These are phyloP conservation scores for Busseola fusca DNA, from an alignment of 2,888 invertebrate species.

Conservation along the genomic window DNA sequence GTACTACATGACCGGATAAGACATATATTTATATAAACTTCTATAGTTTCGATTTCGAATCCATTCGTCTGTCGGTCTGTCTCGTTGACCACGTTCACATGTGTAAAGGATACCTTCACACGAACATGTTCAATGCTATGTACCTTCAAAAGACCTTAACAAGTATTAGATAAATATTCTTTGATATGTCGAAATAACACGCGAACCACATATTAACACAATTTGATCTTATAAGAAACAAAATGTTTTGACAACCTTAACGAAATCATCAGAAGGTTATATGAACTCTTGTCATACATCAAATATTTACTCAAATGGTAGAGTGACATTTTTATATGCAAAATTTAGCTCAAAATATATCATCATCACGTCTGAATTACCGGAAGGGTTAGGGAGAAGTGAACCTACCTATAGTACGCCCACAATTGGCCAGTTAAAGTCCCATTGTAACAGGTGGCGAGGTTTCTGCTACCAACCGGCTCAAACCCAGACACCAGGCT, in stretches of 20 bases:
- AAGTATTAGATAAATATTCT: slow-evolving; percentile 19
- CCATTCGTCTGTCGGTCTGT: neutral
- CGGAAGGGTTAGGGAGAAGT: neutral
- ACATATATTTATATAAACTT: too few relatives aligned
- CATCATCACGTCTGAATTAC: neutral
- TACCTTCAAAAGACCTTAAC: slow-evolving; percentile 21
- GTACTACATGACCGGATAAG: too few relatives aligned
- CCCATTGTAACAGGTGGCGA: too few relatives aligned
- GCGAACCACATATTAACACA: neutral
- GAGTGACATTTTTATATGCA: neutral
- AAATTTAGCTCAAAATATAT: neutral
- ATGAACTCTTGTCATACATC: neutral
- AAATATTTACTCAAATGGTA: slow-evolving; percentile 13
- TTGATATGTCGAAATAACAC: slow-evolving; percentile 16
- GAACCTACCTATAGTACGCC: neutral
- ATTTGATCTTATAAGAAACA: slow-evolving; percentile 1
- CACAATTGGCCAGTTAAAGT: neutral
- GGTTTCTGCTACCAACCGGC: neutral
- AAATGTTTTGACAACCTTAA: neutral
- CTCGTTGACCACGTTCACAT: neutral
- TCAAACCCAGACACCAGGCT: neutral
- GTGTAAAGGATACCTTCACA: slow-evolving; percentile 18
- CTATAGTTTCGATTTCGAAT: neutral
- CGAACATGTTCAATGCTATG: slow-evolving; percentile 16
- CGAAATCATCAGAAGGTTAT: neutral